Evolutionary conservation across 2,797 vertebrate genomes (phyloP), one percentile per base, ranked within the genome.

Genomic region (Sardinella longiceps): DNA sequence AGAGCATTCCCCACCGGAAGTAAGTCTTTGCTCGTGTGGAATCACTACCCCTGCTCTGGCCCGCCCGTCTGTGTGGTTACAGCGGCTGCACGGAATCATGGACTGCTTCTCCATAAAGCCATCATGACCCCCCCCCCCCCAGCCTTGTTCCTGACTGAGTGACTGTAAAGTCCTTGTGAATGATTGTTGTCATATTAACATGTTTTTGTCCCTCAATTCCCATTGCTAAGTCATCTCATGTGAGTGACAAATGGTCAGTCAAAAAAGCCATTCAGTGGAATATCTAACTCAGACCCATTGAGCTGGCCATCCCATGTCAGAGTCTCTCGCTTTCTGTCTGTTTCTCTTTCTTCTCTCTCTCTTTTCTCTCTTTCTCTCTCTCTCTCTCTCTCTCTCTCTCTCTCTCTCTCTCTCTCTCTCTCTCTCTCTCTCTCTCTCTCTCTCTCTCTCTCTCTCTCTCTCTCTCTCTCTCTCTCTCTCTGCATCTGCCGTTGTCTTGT

Each of bases 1-100:
- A 96, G 95, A 93, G 91, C 96, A 88, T 98, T 98, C 90, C 96
- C 98, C 87, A 94, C 96, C 92, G 98, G 97, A 97, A 97, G 98
- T 99, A 98, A 98, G 98, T 98, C 91, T 87, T 86, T 56, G 81
- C 51, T 30, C 86, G 25, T 86, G 81, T 83, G 4, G 43, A 86
- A 83, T 18, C 58, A 70, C n/a, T 81, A 10, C 39, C 3, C 30
- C 85, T 92, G 93, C 90, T 90, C 87, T 87, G 88, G 87, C 85
- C 90, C 77, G 58, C 84, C 82, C 33, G 37, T 43, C 70, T 70
- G 37, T 77, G 37, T 77, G 70, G 70, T 77, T 77, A 37, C 9
- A 10, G 43, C 37, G 70, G 70, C 43, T 77, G 70, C 70, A 77
- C 37, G 63, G 81, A 88, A 87, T 89, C 90, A 91, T 93, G 89